phyloP scores from a whole-genome alignment of 2,888 invertebrate species.

The Tribolium freemani region DNA sequence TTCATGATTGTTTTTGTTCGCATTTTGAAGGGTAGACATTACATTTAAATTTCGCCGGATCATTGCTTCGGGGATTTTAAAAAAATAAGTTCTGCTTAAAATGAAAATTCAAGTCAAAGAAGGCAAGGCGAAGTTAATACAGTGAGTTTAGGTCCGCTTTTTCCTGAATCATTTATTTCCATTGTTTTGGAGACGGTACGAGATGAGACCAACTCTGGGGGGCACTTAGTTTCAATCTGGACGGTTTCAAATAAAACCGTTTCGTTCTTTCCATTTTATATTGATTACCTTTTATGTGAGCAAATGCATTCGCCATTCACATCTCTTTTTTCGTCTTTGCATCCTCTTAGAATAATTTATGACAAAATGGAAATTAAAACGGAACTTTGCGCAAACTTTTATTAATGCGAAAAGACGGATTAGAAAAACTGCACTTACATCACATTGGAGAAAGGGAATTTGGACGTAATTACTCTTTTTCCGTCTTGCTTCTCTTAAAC shows the following conservation, averaged over 20 bases:
- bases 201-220: slow-evolving; percentile 58
- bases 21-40: neutral
- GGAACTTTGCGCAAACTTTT: neutral
- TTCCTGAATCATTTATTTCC: slow-evolving; percentile 62
- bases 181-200: slow-evolving; percentile 59
- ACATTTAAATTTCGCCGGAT: neutral
- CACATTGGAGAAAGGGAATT: neutral
- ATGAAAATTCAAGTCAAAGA: slow-evolving; percentile 42
- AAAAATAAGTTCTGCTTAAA: slow-evolving; percentile 47
- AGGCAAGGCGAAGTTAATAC: slow-evolving; percentile 48
- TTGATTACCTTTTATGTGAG: slow-evolving; percentile 54
- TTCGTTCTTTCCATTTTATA: slow-evolving; percentile 54
- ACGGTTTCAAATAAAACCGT: slow-evolving; percentile 59
- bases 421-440: neutral
- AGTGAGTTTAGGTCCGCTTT: slow-evolving; percentile 49
- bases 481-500: neutral
- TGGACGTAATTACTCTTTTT: neutral
- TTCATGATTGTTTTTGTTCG: neutral
- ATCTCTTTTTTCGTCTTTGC: slow-evolving; percentile 26
- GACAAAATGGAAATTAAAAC: slow-evolving; percentile 19
- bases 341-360: slow-evolving; percentile 26
- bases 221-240: slow-evolving; percentile 63
- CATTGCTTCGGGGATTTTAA: slow-evolving; percentile 22
- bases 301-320: slow-evolving; percentile 40
- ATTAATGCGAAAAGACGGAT: neutral